A percentile compares a stretch with the other conserved stretches of the same genome.
phyloP scores from a whole-genome alignment of 2,113 vertebrate genomes.

The Axis porcinus region DNA sequence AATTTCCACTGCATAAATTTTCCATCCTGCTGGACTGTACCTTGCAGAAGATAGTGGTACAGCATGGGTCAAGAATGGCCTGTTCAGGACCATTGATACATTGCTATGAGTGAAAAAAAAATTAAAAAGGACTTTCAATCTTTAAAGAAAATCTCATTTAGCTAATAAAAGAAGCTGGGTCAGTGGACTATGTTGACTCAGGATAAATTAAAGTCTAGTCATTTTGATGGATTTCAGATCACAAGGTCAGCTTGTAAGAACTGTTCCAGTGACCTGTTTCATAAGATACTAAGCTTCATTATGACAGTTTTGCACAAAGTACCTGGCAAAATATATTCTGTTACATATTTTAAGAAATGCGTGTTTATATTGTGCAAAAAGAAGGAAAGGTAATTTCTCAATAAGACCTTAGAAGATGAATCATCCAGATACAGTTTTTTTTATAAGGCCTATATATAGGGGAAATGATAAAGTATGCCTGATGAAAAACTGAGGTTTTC shows the following conservation, averaged over 20 bases:
- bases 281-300: not conserved
- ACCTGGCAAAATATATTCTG: not conserved
- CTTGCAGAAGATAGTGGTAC: not conserved
- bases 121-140: not conserved
- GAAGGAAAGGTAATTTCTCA: not conserved
- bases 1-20: not conserved
- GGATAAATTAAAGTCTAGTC: not conserved
- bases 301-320: not conserved
- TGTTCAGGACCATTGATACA: not conserved
- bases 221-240: not conserved
- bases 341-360: not conserved
- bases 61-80: not conserved
- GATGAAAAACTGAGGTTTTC: not conserved
- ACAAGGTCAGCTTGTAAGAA: not conserved
- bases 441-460: not conserved
- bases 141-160: not conserved
- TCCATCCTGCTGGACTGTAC: not conserved
- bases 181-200: not conserved
- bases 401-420: not conserved
- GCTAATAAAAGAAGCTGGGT: not conserved
- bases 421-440: not conserved
- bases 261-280: not conserved
- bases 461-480: not conserved
- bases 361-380: not conserved
- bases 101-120: not conserved